These are phyloP conservation scores for Pluvialis apricaria DNA, from an alignment of 2,113 vertebrate genomes.

Conservation along the genomic window DNA sequence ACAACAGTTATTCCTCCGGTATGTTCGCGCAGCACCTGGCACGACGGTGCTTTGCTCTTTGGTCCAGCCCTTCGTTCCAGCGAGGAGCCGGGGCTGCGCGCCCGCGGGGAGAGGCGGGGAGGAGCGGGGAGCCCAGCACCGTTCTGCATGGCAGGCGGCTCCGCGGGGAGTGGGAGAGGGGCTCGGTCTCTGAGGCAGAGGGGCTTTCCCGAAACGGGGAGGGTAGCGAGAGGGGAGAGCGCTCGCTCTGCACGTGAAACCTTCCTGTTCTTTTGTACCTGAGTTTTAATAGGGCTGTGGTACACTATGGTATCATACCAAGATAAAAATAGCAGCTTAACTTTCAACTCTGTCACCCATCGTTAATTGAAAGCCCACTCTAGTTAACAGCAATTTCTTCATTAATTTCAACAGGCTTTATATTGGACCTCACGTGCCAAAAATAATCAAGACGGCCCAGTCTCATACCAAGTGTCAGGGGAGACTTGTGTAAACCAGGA, in stretches of 20 bases:
- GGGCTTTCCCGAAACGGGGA: neutral
- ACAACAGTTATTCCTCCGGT: fast-evolving
- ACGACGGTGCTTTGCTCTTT: neutral
- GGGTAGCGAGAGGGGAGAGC: neutral
- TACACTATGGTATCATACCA: fast-evolving
- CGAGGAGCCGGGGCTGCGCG: too few species aligned
- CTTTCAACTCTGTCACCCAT: neutral
- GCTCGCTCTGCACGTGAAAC: fast-evolving
- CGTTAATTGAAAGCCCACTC: fast-evolving
- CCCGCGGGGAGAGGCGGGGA: neutral
- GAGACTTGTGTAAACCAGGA: neutral
- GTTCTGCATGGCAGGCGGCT: fast-evolving
- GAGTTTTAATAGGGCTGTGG: too few species aligned
- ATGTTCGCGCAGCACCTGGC: fast-evolving
- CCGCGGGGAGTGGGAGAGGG: fast-evolving
- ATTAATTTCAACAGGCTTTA: neutral
- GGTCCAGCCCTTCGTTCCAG: too few species aligned
- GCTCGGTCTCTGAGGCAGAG: fast-evolving
- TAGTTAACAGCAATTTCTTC: neutral
- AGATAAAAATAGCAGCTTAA: neutral
- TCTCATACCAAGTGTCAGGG: fast-evolving
- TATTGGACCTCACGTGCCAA: neutral
- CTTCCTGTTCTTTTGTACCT: neutral
- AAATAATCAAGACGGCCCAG: fast-evolving
- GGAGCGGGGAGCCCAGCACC: too few species aligned